Percentiles rank a stretch among this genome's conserved stretches.
Conservation (phyloP, 2,113 vertebrate species). For the Apodemus sylvaticus region DNA sequence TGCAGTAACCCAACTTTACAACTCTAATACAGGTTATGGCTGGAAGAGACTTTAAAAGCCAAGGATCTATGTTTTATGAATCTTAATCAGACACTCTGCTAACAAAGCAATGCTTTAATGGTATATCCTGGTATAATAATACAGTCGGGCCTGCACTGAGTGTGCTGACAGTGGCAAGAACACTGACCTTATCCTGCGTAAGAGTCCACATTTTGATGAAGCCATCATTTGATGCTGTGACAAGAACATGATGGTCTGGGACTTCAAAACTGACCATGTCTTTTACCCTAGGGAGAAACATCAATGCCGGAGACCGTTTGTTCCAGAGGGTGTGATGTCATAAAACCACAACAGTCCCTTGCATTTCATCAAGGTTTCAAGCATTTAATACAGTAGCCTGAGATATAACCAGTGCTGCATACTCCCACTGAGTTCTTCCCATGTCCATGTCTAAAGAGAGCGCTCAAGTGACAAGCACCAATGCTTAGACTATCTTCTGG, state of each 20-base stretch:
- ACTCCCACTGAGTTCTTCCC: not conserved
- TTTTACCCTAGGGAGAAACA: constrained; percentile 90
- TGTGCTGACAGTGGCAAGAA: not conserved
- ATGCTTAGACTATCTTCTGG: not conserved
- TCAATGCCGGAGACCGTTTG: constrained; percentile 9
- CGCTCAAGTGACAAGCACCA: not conserved
- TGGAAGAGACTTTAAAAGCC: not conserved
- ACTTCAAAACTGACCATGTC: constrained; percentile 89
- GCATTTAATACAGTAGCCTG: not conserved
- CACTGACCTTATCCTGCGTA: constrained; percentile 87
- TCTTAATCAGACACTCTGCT: not conserved
- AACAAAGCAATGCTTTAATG: not conserved
- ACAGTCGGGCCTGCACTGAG: not conserved
- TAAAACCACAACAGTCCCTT: not conserved
- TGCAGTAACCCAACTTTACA: not conserved
- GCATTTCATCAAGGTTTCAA: not conserved
- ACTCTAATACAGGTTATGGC: not conserved
- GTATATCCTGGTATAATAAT: not conserved
- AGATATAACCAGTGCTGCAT: not conserved
- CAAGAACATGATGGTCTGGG: constrained; percentile 88
- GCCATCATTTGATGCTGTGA: constrained; percentile 96
- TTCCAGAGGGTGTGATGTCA: not conserved
- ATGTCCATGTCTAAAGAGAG: not conserved
- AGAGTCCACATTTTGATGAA: constrained; percentile 97
- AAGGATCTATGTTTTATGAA: not conserved